These are phyloP conservation scores for Amiota communis DNA, from an alignment of 2,888 invertebrate genomes.

Conservation along the genomic window DNA sequence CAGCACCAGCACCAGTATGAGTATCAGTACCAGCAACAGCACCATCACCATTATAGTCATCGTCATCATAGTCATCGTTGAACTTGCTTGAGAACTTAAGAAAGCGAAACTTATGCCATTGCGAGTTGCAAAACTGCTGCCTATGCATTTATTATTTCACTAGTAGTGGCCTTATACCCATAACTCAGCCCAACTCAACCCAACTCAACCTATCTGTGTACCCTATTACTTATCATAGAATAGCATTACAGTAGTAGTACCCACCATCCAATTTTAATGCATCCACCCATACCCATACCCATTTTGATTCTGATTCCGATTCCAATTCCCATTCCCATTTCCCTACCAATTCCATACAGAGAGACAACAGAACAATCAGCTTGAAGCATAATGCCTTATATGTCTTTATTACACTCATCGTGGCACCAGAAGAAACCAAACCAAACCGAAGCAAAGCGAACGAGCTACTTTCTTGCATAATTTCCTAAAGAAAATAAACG, in stretches of 20 bases:
- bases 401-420: conserved; percentile 26
- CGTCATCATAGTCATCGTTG: conserved; percentile 1
- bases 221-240: not conserved
- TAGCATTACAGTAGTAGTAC: not conserved
- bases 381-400: not conserved
- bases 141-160: conserved; percentile 46
- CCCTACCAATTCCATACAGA: no score
- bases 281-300: not conserved
- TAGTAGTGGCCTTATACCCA: not conserved
- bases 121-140: conserved; percentile 56
- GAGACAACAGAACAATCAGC: no score
- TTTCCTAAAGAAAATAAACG: conserved; percentile 41
- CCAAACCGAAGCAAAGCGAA: conserved; percentile 5
- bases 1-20: not conserved
- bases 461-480: conserved; percentile 49
- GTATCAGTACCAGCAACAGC: not conserved
- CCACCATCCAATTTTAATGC: not conserved
- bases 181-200: not conserved
- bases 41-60: not conserved
- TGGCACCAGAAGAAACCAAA: conserved; percentile 26
- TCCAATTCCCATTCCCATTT: not conserved
- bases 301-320: no score
- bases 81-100: conserved; percentile 22
- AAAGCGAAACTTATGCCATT: conserved; percentile 52
- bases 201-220: not conserved